These are phyloP conservation scores for Peribatodes rhomboidaria DNA, from an alignment of 2,888 invertebrate genomes.

Conservation along the genomic window DNA sequence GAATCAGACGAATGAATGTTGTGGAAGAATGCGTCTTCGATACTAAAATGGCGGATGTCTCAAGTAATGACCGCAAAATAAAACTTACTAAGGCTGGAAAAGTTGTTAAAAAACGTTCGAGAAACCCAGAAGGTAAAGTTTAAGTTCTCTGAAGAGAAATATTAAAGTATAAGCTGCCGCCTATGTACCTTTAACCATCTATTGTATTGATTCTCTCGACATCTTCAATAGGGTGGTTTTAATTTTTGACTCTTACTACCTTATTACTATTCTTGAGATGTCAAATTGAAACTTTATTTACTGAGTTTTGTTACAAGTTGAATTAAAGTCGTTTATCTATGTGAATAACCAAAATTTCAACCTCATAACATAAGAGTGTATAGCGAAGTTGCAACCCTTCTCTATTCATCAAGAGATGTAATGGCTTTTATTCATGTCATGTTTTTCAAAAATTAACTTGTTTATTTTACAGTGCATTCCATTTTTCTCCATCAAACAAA, in stretches of 20 bases:
- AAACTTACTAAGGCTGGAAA: slow-evolving; percentile 83
- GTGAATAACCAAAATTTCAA: background rate
- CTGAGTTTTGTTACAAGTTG: background rate
- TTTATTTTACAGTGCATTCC: background rate
- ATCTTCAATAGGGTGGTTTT: slow-evolving; percentile 22
- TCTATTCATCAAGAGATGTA: background rate
- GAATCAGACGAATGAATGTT: no score
- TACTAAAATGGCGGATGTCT: slow-evolving; percentile 86
- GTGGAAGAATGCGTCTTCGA: slow-evolving; percentile 59
- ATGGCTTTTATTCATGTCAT: background rate
- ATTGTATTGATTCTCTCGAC: slow-evolving; percentile 14
- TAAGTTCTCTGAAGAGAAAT: slow-evolving; percentile 33
- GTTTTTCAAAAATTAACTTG: background rate
- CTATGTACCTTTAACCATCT: background rate
- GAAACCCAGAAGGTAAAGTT: slow-evolving; percentile 82
- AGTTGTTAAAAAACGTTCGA: slow-evolving; percentile 79
- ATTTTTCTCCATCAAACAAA: background rate
- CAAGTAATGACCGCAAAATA: slow-evolving; percentile 80
- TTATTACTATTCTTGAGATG: slow-evolving; percentile 66
- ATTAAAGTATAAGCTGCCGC: background rate
- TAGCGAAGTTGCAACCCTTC: background rate
- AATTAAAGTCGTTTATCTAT: background rate
- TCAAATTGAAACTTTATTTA: slow-evolving; percentile 45
- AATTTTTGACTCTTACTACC: slow-evolving; percentile 81
- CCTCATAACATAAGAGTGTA: background rate